These are phyloP conservation scores for Cheilosia scutellata DNA, from an alignment of 2,888 invertebrate genomes.

Conservation along the genomic window DNA sequence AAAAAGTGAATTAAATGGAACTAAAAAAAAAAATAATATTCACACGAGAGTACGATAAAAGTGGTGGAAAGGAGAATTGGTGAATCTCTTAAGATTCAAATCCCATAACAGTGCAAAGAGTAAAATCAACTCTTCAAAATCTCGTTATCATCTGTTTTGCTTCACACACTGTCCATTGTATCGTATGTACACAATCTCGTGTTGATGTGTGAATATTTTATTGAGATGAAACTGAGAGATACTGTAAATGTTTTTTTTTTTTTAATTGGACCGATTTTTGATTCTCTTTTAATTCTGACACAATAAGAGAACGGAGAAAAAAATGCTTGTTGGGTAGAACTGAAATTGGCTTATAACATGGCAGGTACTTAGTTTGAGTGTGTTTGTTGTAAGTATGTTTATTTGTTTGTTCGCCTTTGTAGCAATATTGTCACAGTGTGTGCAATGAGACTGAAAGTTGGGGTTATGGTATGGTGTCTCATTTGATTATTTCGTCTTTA, in stretches of 20 bases:
- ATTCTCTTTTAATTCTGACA: constrained; percentile 9
- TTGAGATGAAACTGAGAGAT: constrained; percentile 8
- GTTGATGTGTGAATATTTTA: constrained; percentile 17
- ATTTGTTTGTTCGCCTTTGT: constrained; percentile 56
- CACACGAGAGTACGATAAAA: constrained; percentile 9
- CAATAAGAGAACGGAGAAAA: not conserved
- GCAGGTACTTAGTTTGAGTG: constrained; percentile 55
- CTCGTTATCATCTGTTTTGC: constrained; percentile 19
- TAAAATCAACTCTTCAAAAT: constrained; percentile 17
- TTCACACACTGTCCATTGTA: constrained; percentile 31
- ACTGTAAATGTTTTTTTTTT: constrained; percentile 5
- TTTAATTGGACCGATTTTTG: not conserved
- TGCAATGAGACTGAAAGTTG: constrained; percentile 64
- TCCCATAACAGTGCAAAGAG: not conserved
- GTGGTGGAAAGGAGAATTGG: not conserved
- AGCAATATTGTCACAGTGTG: constrained; percentile 61
- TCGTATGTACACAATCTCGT: not conserved
- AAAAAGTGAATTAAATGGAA: constrained; percentile 62
- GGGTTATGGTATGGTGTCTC: constrained; percentile 38
- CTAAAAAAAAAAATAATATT: constrained; percentile 13
- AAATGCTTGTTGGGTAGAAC: not conserved
- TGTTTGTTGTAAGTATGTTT: constrained; percentile 42
- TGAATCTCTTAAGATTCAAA: constrained; percentile 5
- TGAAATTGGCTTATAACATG: constrained; percentile 8
- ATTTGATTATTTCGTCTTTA: constrained; percentile 27